Conservation (phyloP, 2,797 vertebrate genomes). For the Periparus ater region DNA sequence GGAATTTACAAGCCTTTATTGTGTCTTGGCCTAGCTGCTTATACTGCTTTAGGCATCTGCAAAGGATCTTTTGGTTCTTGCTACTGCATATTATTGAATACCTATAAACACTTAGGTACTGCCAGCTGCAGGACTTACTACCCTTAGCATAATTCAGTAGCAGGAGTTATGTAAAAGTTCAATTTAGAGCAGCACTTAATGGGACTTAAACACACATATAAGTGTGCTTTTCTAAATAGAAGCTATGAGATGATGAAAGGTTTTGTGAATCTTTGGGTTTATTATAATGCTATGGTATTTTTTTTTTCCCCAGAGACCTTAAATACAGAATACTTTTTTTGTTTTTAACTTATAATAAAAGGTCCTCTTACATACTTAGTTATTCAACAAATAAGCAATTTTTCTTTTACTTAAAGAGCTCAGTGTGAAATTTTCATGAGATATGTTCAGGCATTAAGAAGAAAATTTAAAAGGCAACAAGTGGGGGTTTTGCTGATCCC, state of each 20-base stretch:
- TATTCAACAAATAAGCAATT: background rate
- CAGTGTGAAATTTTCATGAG: background rate
- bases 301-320: background rate
- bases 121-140: background rate
- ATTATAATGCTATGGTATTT: background rate
- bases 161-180: background rate
- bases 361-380: background rate
- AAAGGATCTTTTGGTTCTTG: background rate
- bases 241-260: background rate
- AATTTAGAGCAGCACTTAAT: background rate
- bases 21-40: background rate
- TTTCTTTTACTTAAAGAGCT: background rate
- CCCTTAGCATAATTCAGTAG: background rate
- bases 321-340: background rate
- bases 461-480: background rate
- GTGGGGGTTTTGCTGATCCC: background rate
- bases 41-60: background rate
- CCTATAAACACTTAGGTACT: background rate
- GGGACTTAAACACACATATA: background rate
- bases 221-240: background rate
- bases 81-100: background rate
- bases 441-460: background rate
- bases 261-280: background rate
- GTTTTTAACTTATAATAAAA: background rate
- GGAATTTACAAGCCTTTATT: background rate